Base-by-base conservation (phyloP, 2,113 vertebrate species). In the Heterotilapia buettikoferi region DNA sequence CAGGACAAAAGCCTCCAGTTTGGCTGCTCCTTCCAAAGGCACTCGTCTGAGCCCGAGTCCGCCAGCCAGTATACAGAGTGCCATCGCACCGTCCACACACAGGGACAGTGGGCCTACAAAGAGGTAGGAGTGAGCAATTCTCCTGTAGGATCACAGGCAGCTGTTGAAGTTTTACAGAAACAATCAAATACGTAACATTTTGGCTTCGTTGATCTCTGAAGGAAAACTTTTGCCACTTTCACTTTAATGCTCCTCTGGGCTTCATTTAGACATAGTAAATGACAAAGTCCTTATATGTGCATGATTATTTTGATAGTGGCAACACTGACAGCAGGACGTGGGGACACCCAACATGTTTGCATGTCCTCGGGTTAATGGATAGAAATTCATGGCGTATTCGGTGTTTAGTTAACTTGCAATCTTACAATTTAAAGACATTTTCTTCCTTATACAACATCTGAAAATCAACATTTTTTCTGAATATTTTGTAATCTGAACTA, bases 1-100 rank as follows among this genome's bases (percentile, higher is more conserved):
- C 98, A 99, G 96, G 99, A 99, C 95, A 99, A 99, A 94, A 97
- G 98, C 40, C 97, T 99, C 76, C 99, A 99, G 97, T 99, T 99
- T 0, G 98, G 98, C 90, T 98, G 97, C 66, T 98, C 98, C 78
- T 99, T 99, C 95, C 98, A 99, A 95, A 96, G 98, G 80, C 98
- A 99, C 29, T 98, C 99, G 24, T 99, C 99, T 2, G 98, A 99
- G 95, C 97, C 97, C 1, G 96, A 99, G 94, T 97, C 98, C 12
- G 96, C 97, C 3, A 96, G 97, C 90, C 98, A 98, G 95, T 98
- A 97, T 89, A 96, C 97, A 1, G 98, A 99, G 91, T 98, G 98
- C 96, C 98, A 98, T 94, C 98, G 98, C 90, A 99, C 98, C 0
- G 98, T 99, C 92, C 98, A 99, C 96, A 99, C 98, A 2, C 98